Evolutionary conservation across 2,113 vertebrate species (phyloP).

Genomic region (Amblyornis subalaris): DNA sequence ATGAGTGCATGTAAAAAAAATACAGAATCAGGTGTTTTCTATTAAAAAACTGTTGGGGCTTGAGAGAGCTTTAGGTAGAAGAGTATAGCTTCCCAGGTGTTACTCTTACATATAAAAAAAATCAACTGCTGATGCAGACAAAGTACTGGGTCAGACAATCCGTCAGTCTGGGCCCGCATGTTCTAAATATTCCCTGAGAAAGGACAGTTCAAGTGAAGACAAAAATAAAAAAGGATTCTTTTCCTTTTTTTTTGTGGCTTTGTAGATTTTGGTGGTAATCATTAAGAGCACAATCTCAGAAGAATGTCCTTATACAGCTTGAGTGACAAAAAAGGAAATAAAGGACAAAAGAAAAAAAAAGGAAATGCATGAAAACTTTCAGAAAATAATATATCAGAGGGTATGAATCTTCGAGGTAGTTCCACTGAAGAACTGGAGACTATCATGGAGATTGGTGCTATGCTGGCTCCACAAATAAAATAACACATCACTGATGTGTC

Average conservation of each 20-base stretch:
- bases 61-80: neutral
- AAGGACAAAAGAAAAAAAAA: too few species aligned
- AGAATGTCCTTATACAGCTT: neutral
- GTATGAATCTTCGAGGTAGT: neutral
- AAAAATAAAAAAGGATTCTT: neutral
- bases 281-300: neutral
- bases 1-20: neutral
- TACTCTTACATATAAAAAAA: neutral
- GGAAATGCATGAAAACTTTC: neutral
- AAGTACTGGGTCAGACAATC: neutral
- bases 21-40: neutral
- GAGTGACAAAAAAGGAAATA: neutral
- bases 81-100: neutral
- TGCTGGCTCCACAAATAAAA: neutral
- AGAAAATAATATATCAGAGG: neutral
- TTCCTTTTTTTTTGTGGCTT: neutral
- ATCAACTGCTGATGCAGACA: neutral
- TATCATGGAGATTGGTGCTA: neutral
- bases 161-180: neutral
- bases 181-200: neutral
- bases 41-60: neutral
- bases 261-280: neutral
- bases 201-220: neutral
- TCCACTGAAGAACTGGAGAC: neutral
- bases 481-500: neutral